Percentiles rank a stretch among this genome's conserved stretches.
Evolutionary conservation across 2,888 invertebrate species (phyloP).

Genomic region (Lithosia quadra): DNA sequence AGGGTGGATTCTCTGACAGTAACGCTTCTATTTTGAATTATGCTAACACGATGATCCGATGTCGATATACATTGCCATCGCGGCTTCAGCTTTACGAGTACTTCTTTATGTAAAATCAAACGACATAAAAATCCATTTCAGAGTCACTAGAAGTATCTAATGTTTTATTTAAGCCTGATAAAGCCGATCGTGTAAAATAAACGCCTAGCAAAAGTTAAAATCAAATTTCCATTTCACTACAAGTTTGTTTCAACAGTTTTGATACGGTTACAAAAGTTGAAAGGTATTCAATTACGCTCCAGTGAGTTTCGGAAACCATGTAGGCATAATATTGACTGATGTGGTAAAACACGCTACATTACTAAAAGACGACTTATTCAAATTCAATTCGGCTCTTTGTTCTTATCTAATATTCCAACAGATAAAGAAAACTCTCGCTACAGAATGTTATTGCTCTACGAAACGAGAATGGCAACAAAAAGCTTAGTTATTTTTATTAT

Average conservation of each 20-base stretch:
- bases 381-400: conserved; percentile 15
- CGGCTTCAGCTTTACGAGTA: neutral
- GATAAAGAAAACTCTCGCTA: neutral
- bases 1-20: neutral
- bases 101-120: neutral
- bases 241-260: conserved; percentile 63
- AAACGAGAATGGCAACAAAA: neutral
- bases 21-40: neutral
- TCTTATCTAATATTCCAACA: neutral
- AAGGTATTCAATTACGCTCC: conserved; percentile 63
- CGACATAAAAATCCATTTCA: neutral
- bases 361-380: neutral
- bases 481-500: neutral
- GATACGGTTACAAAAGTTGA: conserved; percentile 61
- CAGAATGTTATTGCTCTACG: conserved; percentile 6
- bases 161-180: neutral
- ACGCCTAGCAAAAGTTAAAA: conserved; percentile 49
- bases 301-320: conserved; percentile 55
- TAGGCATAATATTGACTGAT: conserved; percentile 37
- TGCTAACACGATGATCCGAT: neutral
- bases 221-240: conserved; percentile 56
- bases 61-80: neutral
- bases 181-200: neutral
- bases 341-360: conserved; percentile 28
- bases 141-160: neutral